These are phyloP conservation scores for Gila orcuttii DNA, from an alignment of 2,113 vertebrate species.

Conservation along the genomic window DNA sequence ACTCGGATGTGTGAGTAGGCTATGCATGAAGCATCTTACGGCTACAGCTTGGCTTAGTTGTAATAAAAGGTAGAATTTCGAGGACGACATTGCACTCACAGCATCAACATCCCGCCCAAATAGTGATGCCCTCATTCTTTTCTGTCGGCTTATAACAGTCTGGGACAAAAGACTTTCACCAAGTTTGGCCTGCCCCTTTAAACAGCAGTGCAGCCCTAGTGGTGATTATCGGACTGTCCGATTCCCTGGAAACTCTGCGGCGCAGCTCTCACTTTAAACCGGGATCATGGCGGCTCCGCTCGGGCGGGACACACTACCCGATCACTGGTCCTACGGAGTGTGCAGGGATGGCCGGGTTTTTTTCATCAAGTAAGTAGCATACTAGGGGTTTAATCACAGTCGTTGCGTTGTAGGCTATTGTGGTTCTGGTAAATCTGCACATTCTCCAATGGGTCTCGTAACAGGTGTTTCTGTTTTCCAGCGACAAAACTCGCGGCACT, in stretches of 20 bases:
- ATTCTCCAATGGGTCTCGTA: slow-evolving; percentile 64
- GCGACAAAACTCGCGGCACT: slow-evolving; percentile 86
- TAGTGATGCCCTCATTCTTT: slow-evolving; percentile 11
- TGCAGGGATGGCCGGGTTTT: slow-evolving; percentile 91
- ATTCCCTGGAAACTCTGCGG: slow-evolving; percentile 71
- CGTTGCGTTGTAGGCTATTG: neutral
- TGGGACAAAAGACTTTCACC: slow-evolving; percentile 45
- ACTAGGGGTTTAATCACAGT: neutral
- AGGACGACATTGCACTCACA: neutral
- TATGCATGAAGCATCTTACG: neutral
- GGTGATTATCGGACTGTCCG: slow-evolving; percentile 62
- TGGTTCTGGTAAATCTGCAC: slow-evolving; percentile 5
- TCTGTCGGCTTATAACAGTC: slow-evolving; percentile 52
- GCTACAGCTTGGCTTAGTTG: neutral
- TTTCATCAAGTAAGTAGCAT: slow-evolving; percentile 89
- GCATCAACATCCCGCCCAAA: slow-evolving; percentile 19
- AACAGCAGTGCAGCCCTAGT: slow-evolving; percentile 69
- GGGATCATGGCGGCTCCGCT: slow-evolving; percentile 88
- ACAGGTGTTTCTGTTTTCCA: slow-evolving; percentile 81
- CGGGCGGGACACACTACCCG: slow-evolving; percentile 91
- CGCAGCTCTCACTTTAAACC: slow-evolving; percentile 62
- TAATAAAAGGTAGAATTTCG: neutral
- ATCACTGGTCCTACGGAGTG: slow-evolving; percentile 93
- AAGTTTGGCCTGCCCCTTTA: slow-evolving; percentile 75
- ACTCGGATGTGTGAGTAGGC: neutral